Percentiles rank a stretch among this genome's conserved stretches.
Evolutionary conservation across 2,113 vertebrate species (phyloP).

Genomic region (Propithecus coquereli): DNA sequence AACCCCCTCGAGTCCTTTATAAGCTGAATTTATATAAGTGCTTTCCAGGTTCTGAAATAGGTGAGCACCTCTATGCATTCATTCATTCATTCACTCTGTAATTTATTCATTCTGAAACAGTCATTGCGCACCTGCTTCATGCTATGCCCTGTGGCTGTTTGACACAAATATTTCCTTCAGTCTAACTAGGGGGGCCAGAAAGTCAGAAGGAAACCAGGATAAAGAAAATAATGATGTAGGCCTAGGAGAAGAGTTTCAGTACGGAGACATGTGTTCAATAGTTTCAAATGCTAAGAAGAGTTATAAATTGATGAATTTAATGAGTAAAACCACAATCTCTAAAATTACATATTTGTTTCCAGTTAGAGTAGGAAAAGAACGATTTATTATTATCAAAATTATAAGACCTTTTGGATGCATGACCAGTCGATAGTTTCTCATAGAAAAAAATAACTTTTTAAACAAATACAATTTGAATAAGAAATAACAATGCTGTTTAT

Average conservation of each 20-base stretch:
- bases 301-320: neutral
- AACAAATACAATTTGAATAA: neutral
- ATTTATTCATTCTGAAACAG: neutral
- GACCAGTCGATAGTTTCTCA: constrained; percentile 6
- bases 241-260: neutral
- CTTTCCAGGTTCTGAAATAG: neutral
- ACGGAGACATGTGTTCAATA: neutral
- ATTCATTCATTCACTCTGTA: neutral
- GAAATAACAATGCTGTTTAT: neutral
- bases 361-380: neutral
- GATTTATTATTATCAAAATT: neutral
- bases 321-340: neutral
- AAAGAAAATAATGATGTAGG: neutral
- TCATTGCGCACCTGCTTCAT: fast-evolving
- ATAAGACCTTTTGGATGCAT: neutral
- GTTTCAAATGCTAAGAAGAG: neutral
- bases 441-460: constrained; percentile 24
- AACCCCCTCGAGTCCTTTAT: neutral
- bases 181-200: neutral
- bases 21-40: neutral
- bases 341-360: constrained; percentile 5
- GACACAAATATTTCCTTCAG: neutral
- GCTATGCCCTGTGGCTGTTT: neutral
- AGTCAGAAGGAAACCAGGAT: neutral
- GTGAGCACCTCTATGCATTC: neutral